Evolutionary conservation across 2,888 invertebrate genomes (phyloP).

Genomic region (Calephelis perditalis): DNA sequence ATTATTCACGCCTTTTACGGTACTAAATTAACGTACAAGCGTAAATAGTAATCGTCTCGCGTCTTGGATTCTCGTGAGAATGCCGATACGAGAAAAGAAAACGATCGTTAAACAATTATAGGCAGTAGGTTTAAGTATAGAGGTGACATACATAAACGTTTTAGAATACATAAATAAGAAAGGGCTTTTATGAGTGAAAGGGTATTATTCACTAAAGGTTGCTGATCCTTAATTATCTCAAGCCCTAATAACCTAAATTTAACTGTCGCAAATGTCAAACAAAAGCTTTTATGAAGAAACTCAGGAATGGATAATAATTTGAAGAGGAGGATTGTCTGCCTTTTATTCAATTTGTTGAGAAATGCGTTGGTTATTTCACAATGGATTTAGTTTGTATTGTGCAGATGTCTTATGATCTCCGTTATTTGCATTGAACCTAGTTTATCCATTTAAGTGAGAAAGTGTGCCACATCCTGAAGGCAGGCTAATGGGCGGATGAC

Average conservation of each 20-base stretch:
- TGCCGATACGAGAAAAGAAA: slow-evolving; percentile 31
- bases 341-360: slow-evolving; percentile 1
- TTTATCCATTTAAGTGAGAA: slow-evolving; percentile 33
- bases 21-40: slow-evolving; percentile 50
- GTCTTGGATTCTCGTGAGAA: slow-evolving; percentile 47
- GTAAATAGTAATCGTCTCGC: slow-evolving; percentile 43
- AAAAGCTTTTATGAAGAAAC: too few species aligned
- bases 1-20: slow-evolving; percentile 69
- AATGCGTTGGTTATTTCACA: not conserved
- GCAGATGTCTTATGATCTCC: slow-evolving; percentile 8
- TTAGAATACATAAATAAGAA: not conserved
- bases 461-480: slow-evolving; percentile 63
- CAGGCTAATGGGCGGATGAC: slow-evolving; percentile 55
- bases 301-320: too few species aligned
- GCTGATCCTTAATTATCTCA: slow-evolving; percentile 1
- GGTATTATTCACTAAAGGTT: slow-evolving; percentile 7
- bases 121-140: slow-evolving; percentile 17
- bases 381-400: slow-evolving; percentile 6
- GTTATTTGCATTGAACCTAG: slow-evolving; percentile 19
- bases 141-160: slow-evolving; percentile 15
- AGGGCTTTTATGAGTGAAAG: slow-evolving; percentile 6
- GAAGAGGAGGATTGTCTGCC: too few species aligned
- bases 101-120: slow-evolving; percentile 28
- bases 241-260: not conserved
- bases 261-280: not conserved